phyloP scores from a whole-genome alignment of 1,140 invertebrate species.

The Nymphalis io region DNA sequence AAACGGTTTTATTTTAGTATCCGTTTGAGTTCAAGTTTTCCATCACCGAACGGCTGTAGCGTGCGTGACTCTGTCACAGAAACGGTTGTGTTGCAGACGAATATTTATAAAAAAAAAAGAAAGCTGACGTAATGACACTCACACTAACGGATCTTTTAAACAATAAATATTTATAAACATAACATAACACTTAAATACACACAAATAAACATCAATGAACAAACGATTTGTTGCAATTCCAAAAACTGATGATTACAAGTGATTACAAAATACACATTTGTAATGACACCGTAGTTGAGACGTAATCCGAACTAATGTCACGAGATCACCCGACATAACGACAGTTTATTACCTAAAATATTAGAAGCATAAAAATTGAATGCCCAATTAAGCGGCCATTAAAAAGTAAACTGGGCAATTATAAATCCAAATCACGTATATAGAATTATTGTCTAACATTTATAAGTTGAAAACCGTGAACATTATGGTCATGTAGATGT shows the following conservation, averaged over 20 bases:
- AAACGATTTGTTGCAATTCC: too few species aligned
- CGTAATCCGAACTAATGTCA: constrained; percentile 10
- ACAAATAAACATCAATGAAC: too few species aligned
- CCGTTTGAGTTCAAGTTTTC: constrained; percentile 24
- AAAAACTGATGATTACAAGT: not conserved
- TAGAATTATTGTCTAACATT: constrained; percentile 72
- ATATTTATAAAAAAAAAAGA: constrained; percentile 6
- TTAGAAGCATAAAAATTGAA: constrained; percentile 34
- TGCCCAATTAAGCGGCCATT: constrained; percentile 59
- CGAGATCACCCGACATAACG: constrained; percentile 12
- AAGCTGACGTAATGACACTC: constrained; percentile 5
- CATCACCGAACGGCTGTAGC: constrained; percentile 14
- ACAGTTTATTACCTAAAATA: constrained; percentile 26
- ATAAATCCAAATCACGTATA: constrained; percentile 70
- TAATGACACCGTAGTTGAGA: not conserved
- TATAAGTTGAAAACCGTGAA: constrained; percentile 59
- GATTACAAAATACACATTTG: not conserved
- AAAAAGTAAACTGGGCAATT: constrained; percentile 61
- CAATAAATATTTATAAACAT: not conserved
- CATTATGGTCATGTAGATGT: constrained; percentile 70
- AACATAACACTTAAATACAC: too few species aligned
- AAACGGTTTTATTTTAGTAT: constrained; percentile 16
- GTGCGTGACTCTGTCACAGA: constrained; percentile 17
- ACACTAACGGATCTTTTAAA: constrained; percentile 6
- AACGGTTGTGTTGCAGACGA: not conserved